phyloP scores from a whole-genome alignment of 2,113 vertebrate genomes.

The human region GRCh38 chr6:38303501-38304000 shows the following conservation, averaged over 20 bases:
- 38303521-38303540: background rate
- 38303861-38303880: background rate
- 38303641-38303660: background rate
- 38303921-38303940: no score
- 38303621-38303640: slow-evolving; percentile 10
- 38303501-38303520: background rate
- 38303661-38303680: slow-evolving; percentile 30
- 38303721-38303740: background rate
- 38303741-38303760: slow-evolving; percentile 15
- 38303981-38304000: background rate
- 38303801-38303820: slow-evolving; percentile 8
- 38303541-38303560: background rate
- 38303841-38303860: no score
- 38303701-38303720: background rate
- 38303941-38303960: background rate
- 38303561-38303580: background rate
- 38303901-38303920: background rate
- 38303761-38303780: background rate
- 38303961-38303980: background rate
- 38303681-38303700: background rate
- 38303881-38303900: background rate
- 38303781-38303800: background rate
- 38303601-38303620: background rate
- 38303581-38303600: background rate
- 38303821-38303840: background rate